These are phyloP conservation scores for Andrena trimmerana DNA, from an alignment of 2,888 invertebrate genomes.

Conservation along the genomic window DNA sequence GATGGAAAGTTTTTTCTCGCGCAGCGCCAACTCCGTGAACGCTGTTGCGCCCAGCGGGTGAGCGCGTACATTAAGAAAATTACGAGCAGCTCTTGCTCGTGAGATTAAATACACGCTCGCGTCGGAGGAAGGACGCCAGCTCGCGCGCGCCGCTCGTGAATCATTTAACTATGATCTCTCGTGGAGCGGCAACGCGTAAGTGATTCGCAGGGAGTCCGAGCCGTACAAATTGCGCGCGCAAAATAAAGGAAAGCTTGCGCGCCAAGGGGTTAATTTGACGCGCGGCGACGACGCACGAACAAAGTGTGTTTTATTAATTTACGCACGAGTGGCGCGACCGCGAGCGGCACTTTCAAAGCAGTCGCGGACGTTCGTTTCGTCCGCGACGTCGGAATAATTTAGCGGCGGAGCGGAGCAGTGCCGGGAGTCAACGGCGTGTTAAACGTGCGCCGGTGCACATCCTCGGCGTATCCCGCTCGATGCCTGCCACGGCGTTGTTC, in stretches of 20 bases:
- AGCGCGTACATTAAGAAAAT: slow-evolving; percentile 20
- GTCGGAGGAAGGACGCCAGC: background rate
- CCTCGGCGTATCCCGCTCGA: slow-evolving; percentile 47
- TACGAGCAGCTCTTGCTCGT: slow-evolving; percentile 1
- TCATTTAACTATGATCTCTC: slow-evolving; percentile 24
- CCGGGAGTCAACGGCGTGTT: slow-evolving; percentile 56
- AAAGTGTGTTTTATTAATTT: slow-evolving; percentile 73
- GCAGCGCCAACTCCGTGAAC: background rate
- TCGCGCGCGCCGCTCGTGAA: slow-evolving; percentile 20
- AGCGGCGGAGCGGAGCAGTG: slow-evolving; percentile 40
- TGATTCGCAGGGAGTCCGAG: slow-evolving; percentile 14
- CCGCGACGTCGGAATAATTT: slow-evolving; percentile 70
- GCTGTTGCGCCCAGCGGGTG: slow-evolving; percentile 1
- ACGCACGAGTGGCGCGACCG: slow-evolving; percentile 56
- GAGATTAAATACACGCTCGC: slow-evolving; percentile 22
- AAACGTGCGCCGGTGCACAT: slow-evolving; percentile 59
- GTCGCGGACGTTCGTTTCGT: slow-evolving; percentile 68
- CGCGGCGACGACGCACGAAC: slow-evolving; percentile 50
- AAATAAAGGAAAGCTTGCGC: slow-evolving; percentile 38
- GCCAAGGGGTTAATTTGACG: slow-evolving; percentile 65
- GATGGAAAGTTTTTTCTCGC: slow-evolving; percentile 11
- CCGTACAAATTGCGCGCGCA: slow-evolving; percentile 49
- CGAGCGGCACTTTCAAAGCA: slow-evolving; percentile 63
- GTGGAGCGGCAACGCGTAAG: slow-evolving; percentile 11
- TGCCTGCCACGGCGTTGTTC: slow-evolving; percentile 57